These are phyloP conservation scores for Silurus glanis DNA, from an alignment of 2,113 vertebrate genomes.

Conservation along the genomic window DNA sequence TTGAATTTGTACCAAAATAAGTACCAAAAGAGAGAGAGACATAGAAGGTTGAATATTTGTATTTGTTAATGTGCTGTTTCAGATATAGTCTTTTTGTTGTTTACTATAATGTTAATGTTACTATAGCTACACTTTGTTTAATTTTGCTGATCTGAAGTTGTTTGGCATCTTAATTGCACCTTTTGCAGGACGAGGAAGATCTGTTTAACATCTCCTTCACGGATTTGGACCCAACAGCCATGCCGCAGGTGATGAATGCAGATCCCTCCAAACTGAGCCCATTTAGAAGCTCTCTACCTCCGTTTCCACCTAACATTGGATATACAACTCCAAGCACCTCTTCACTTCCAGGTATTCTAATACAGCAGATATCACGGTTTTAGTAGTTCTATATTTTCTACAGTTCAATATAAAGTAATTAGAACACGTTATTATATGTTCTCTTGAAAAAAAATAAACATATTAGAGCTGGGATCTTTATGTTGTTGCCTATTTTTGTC, in stretches of 20 bases:
- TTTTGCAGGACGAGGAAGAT: slow-evolving; percentile 44
- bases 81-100: not conserved
- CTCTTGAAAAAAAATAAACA: not conserved
- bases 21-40: not conserved
- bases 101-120: not conserved
- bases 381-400: not conserved
- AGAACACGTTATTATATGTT: not conserved
- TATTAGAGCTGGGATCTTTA: not conserved
- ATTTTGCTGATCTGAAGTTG: not conserved
- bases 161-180: not conserved
- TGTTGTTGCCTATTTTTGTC: not conserved
- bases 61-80: not conserved
- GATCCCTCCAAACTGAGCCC: slow-evolving; percentile 48
- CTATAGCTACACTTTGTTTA: not conserved
- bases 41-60: not conserved
- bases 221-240: slow-evolving; percentile 55
- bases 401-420: not conserved
- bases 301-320: slow-evolving; percentile 26
- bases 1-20: not conserved
- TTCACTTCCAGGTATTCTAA: slow-evolving; percentile 68
- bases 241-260: slow-evolving; percentile 18
- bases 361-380: not conserved
- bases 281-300: slow-evolving; percentile 31
- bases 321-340: slow-evolving; percentile 43
- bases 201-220: slow-evolving; percentile 43